Conservation (phyloP, 2,797 vertebrate species). For the Spondyliosoma cantharus region DNA sequence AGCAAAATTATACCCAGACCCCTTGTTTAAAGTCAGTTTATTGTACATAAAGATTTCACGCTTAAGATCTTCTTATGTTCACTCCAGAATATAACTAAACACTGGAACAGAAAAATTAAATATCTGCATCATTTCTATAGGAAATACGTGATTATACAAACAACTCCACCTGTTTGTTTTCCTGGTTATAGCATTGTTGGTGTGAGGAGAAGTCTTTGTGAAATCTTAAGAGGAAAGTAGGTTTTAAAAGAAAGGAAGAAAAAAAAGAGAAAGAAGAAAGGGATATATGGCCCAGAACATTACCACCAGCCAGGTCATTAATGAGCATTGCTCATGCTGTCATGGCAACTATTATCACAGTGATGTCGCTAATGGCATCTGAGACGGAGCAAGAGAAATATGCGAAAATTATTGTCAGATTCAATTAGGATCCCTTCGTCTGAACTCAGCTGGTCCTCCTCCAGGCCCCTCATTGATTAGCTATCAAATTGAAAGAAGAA, state of each 20-base stretch:
- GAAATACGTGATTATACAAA: not conserved
- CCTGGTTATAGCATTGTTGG: constrained; percentile 7
- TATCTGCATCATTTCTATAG: not conserved
- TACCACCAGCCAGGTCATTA: constrained; percentile 87
- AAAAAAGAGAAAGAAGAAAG: constrained; percentile 55
- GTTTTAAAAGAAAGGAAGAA: constrained; percentile 41
- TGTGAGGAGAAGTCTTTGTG: constrained; percentile 15
- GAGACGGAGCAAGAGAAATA: constrained; percentile 87
- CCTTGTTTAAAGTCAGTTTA: constrained; percentile 46
- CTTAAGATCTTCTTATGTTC: constrained; percentile 3
- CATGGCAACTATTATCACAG: constrained; percentile 90
- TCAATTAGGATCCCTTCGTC: constrained; percentile 87
- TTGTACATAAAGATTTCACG: constrained; percentile 37
- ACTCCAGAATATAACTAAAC: constrained; percentile 14
- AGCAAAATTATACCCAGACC: constrained; percentile 53
- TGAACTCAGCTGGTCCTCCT: constrained; percentile 86
- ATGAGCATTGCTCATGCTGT: constrained; percentile 91
- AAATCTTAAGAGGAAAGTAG: constrained; percentile 27
- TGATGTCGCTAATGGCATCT: constrained; percentile 88
- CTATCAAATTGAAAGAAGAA: constrained; percentile 84
- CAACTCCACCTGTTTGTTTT: not conserved
- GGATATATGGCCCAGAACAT: constrained; percentile 83
- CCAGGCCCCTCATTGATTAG: constrained; percentile 85
- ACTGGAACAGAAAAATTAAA: not conserved
- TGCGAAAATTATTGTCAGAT: constrained; percentile 91